Conservation (phyloP, 2,888 invertebrate species). For the Tanypteryx hageni region DNA sequence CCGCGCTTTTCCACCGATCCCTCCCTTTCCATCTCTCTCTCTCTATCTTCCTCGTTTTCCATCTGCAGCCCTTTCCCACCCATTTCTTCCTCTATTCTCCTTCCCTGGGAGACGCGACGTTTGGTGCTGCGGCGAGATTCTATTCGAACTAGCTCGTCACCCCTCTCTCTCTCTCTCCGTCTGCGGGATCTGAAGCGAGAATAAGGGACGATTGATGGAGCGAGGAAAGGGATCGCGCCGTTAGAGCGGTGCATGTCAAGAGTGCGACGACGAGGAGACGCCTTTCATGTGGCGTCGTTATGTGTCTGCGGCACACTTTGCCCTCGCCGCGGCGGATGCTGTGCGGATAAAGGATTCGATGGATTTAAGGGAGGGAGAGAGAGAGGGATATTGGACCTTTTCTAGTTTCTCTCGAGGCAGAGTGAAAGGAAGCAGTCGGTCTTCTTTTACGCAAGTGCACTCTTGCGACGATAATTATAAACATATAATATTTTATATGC, state of each 20-base stretch:
- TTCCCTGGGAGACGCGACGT: not conserved
- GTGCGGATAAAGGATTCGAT: not conserved
- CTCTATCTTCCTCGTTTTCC: too few species aligned
- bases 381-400: not conserved
- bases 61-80: too few species aligned
- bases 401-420: not conserved
- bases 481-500: too few species aligned
- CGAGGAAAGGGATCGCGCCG: not conserved
- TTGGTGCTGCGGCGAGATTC: not conserved
- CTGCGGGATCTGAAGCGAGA: constrained; percentile 23
- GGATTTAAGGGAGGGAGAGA: not conserved
- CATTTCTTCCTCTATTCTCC: too few species aligned
- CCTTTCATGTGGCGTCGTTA: constrained; percentile 20
- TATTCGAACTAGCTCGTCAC: not conserved
- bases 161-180: not conserved
- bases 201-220: constrained; percentile 31
- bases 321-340: not conserved
- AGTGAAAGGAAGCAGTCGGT: not conserved
- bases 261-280: constrained; percentile 14
- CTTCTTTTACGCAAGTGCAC: not conserved
- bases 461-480: not conserved
- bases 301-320: constrained; percentile 25
- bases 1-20: not conserved
- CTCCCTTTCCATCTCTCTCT: not conserved
- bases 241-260: not conserved